These are phyloP conservation scores for Sisyra nigra DNA, from an alignment of 2,888 invertebrate genomes.

Conservation along the genomic window DNA sequence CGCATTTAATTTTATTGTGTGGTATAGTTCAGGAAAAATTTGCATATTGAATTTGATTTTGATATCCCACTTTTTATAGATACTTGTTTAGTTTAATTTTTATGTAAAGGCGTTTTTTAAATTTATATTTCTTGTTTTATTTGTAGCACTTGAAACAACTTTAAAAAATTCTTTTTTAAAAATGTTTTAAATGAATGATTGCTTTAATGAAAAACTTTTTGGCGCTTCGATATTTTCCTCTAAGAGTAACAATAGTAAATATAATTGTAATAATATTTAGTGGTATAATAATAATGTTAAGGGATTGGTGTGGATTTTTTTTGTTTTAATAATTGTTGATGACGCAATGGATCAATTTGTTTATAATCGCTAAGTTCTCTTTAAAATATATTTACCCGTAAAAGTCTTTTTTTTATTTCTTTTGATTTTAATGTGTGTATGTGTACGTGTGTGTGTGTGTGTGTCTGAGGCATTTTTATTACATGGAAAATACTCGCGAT, in stretches of 20 bases:
- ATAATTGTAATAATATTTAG: too few species aligned
- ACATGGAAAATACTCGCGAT: slow-evolving; percentile 2
- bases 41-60: too few species aligned
- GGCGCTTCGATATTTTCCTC: too few species aligned
- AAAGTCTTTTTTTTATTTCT: slow-evolving; percentile 4
- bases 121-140: background rate
- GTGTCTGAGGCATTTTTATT: background rate
- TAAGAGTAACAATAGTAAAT: too few species aligned
- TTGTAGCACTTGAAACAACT: background rate
- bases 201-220: too few species aligned
- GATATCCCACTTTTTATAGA: background rate
- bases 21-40: background rate
- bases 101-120: background rate
- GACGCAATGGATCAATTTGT: too few species aligned
- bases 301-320: too few species aligned
- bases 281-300: too few species aligned
- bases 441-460: background rate
- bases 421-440: background rate
- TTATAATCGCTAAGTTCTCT: too few species aligned
- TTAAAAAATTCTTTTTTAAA: too few species aligned
- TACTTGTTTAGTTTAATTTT: background rate
- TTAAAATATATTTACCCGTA: slow-evolving; percentile 1
- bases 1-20: slow-evolving; percentile 3
- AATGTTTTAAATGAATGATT: too few species aligned
- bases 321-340: too few species aligned